A percentile compares a stretch with the other conserved stretches of the same genome.
phyloP scores from a whole-genome alignment of 2,113 vertebrate genomes.

The Meles meles region DNA sequence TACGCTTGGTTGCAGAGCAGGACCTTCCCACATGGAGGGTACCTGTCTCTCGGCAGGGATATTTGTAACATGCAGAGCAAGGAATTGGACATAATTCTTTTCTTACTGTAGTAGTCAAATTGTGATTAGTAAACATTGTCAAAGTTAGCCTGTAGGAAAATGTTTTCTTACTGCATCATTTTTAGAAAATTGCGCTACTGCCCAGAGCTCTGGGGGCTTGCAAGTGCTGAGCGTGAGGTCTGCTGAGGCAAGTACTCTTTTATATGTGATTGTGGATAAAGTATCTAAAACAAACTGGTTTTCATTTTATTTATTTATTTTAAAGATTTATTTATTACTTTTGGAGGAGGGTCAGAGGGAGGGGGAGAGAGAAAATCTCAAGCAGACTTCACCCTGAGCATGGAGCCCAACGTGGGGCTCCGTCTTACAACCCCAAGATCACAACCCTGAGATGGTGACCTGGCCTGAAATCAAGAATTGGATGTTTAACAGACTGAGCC shows the following conservation, averaged over 20 bases:
- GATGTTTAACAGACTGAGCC: not conserved
- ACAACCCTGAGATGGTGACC: not conserved
- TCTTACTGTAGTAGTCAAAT: not conserved
- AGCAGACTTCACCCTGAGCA: not conserved
- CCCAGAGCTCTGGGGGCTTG: too few species aligned
- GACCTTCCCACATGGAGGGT: not conserved
- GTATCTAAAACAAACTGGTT: not conserved
- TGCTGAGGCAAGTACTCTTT: not conserved
- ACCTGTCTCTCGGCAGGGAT: not conserved
- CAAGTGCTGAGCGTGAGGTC: not conserved
- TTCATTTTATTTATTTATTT: not conserved
- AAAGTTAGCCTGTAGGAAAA: not conserved
- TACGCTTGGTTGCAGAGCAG: not conserved
- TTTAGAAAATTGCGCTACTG: rapidly evolving
- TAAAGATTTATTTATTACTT: not conserved
- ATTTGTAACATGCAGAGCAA: not conserved
- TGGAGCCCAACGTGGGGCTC: not conserved
- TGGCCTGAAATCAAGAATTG: not conserved
- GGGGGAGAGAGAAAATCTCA: not conserved
- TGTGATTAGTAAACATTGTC: not conserved
- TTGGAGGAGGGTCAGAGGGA: not conserved
- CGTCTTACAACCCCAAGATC: not conserved
- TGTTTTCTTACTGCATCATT: not conserved
- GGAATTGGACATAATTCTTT: not conserved
- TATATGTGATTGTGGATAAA: not conserved